phyloP scores from a whole-genome alignment of 2,888 invertebrate species.

The Drosophila eohydei region DNA sequence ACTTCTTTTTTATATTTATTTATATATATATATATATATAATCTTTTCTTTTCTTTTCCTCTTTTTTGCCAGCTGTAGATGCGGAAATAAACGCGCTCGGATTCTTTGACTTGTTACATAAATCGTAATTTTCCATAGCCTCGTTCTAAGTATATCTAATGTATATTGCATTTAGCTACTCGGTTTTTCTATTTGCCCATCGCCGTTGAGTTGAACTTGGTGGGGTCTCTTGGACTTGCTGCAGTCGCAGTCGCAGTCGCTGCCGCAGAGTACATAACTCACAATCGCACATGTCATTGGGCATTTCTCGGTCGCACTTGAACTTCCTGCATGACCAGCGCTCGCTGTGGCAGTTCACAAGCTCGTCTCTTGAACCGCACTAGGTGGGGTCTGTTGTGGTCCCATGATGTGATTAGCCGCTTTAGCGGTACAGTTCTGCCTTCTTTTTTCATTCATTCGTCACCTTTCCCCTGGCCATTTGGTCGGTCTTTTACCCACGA shows the following conservation, averaged over 20 bases:
- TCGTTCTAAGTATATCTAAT: conserved; percentile 75
- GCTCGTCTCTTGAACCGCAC: conserved; percentile 45
- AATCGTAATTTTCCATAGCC: conserved; percentile 79
- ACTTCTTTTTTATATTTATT: conserved; percentile 7
- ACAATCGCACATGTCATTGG: conserved; percentile 58
- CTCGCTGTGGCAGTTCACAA: conserved; percentile 42
- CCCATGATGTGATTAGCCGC: conserved; percentile 73
- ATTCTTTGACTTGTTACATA: conserved; percentile 79
- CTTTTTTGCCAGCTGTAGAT: conserved; percentile 54
- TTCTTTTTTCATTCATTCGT: neutral
- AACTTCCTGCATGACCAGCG: conserved; percentile 77
- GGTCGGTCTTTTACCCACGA: conserved; percentile 3
- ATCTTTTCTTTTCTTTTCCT: conserved; percentile 3
- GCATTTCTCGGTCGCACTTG: conserved; percentile 62
- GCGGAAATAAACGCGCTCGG: conserved; percentile 76
- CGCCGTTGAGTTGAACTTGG: conserved; percentile 2
- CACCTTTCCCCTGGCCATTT: neutral
- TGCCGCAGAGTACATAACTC: conserved; percentile 30
- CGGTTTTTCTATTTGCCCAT: conserved; percentile 45
- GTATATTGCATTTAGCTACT: conserved; percentile 76
- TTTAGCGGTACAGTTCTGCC: conserved; percentile 68
- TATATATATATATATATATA: conserved; percentile 18
- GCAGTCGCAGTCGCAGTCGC: neutral
- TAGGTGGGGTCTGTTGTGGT: conserved; percentile 32
- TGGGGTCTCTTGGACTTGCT: conserved; percentile 4